phyloP scores from a whole-genome alignment of 2,888 invertebrate species.

The Sinopyrophorus schimmeli region DNA sequence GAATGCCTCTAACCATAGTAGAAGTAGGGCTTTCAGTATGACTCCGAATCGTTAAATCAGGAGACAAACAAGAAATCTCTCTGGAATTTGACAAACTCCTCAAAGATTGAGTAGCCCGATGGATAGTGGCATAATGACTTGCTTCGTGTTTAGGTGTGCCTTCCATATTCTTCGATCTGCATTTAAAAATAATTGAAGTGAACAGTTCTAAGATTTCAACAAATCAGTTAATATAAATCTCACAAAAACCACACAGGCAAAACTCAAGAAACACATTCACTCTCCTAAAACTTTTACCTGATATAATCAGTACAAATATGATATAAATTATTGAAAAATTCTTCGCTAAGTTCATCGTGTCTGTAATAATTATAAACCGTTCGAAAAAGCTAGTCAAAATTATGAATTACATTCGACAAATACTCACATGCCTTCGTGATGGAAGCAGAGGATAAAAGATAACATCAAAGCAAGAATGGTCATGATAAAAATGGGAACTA shows the following conservation, averaged over 20 bases:
- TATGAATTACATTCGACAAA: too few relatives aligned
- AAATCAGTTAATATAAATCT: neutral
- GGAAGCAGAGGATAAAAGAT: slow-evolving; percentile 74
- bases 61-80: slow-evolving; percentile 46
- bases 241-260: slow-evolving; percentile 17
- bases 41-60: slow-evolving; percentile 45
- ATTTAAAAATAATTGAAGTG: slow-evolving; percentile 18
- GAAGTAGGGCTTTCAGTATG: slow-evolving; percentile 51
- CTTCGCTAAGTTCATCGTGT: slow-evolving; percentile 66
- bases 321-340: slow-evolving; percentile 71
- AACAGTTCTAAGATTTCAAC: neutral
- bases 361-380: slow-evolving; percentile 57
- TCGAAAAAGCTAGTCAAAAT: neutral
- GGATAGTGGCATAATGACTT: slow-evolving; percentile 64
- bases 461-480: slow-evolving; percentile 67
- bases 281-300: slow-evolving; percentile 46
- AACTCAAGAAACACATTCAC: slow-evolving; percentile 4
- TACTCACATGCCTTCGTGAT: slow-evolving; percentile 77
- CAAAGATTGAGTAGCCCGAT: slow-evolving; percentile 62
- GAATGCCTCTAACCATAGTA: slow-evolving; percentile 51
- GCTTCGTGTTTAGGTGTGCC: slow-evolving; percentile 61
- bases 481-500: slow-evolving; percentile 70
- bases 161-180: slow-evolving; percentile 52
- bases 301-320: slow-evolving; percentile 70
- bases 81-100: slow-evolving; percentile 59